Evolutionary conservation across 2,888 invertebrate species (phyloP).

Genomic region (Buathra laborator): DNA sequence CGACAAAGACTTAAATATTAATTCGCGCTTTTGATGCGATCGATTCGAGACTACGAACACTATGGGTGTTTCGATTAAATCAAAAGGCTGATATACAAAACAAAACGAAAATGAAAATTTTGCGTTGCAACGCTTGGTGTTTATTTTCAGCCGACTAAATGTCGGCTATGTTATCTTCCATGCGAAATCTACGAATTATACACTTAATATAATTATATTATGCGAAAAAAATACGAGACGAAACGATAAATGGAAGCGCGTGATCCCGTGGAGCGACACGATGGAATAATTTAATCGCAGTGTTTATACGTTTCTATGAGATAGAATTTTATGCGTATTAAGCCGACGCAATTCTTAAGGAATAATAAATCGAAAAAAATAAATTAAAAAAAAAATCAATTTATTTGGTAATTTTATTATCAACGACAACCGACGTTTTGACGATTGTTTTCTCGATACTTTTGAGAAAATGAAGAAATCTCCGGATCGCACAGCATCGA

Average conservation of each 20-base stretch:
- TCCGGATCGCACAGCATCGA: slow-evolving; percentile 43
- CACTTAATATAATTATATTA: slow-evolving; percentile 42
- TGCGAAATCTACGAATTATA: slow-evolving; percentile 39
- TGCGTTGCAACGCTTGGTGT: neutral
- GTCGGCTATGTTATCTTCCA: slow-evolving; percentile 17
- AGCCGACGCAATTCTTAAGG: slow-evolving; percentile 34
- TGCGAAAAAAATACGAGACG: neutral
- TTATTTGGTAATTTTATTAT: neutral
- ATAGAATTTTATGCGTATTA: slow-evolving; percentile 35
- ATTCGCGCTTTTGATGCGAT: slow-evolving; percentile 7
- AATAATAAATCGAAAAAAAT: slow-evolving; percentile 48
- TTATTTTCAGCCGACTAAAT: neutral
- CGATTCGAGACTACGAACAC: slow-evolving; percentile 7
- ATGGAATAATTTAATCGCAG: slow-evolving; percentile 25
- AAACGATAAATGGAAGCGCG: slow-evolving; percentile 1
- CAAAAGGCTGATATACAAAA: slow-evolving; percentile 58
- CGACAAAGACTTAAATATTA: slow-evolving; percentile 15
- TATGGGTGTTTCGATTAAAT: slow-evolving; percentile 47
- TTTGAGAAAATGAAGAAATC: slow-evolving; percentile 5
- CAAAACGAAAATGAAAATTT: slow-evolving; percentile 6
- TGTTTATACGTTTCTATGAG: slow-evolving; percentile 59
- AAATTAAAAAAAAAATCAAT: neutral
- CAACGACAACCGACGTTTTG: slow-evolving; percentile 39
- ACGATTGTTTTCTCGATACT: slow-evolving; percentile 37
- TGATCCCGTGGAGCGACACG: neutral